Evolutionary conservation across 2,797 vertebrate species (phyloP), one percentile per base, ranked within the genome.

Genomic region (Neopelma chrysocephalum): DNA sequence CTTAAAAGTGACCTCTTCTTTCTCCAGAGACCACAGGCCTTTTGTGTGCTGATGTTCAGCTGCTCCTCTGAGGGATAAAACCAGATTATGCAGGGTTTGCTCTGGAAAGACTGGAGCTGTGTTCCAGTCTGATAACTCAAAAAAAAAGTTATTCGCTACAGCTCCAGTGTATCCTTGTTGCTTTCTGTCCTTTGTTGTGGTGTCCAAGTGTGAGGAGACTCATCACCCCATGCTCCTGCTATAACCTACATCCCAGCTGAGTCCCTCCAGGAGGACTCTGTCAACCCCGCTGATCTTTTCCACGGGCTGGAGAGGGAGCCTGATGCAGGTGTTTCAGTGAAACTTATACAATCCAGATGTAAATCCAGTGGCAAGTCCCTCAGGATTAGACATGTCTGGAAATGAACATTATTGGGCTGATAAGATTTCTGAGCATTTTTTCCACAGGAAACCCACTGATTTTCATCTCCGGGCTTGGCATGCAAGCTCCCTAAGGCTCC

Each of bases 321-420:
- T 80, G 78, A 71, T 57, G 84, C 96, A 97, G 96, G 96, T 97
- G 95, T 96, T 95, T 89, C 89, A 71, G 81, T 77, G 80, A 91
- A 95, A 94, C 15, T 95, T 96, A 97, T 82, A 95, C 87, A 71
- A 96, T 93, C 95, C 95, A 97, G 95, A 97, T 96, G 96, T 92
- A 97, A 94, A 96, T 92, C 78, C 96, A 96, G 94, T 96, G 95
- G 96, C 96, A 93, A 90, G 90, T 94, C 96, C 92, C 90, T 93
- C 78, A 68, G 92, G 95, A 96, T 96, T 80, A 96, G 93, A 89
- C 94, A 91, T 95, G 96, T 96, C 96, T 97, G 96, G 96, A 97
- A 96, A 94, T 81, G 80, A 97, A 82, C 70, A 53, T 93, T 96
- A 96, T 93, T 93, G 93, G 88, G 34, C 96, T 93, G 96, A 97